These are phyloP conservation scores for Illadopsis cleaveri DNA, from an alignment of 2,113 vertebrate species.

Conservation along the genomic window DNA sequence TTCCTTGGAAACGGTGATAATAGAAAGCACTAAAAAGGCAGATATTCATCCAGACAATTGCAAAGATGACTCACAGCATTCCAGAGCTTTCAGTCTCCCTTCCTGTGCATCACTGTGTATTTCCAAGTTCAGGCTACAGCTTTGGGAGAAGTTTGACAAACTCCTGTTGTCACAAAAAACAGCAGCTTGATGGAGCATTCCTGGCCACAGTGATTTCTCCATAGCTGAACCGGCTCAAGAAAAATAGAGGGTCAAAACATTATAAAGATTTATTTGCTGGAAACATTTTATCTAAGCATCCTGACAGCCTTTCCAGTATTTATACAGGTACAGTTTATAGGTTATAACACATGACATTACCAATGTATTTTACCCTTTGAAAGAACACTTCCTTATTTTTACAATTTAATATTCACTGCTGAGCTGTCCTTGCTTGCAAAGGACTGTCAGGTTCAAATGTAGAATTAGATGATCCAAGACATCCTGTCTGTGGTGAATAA, in stretches of 20 bases:
- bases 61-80: not conserved
- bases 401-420: constrained; percentile 40
- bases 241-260: not conserved
- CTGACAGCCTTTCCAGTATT: constrained; percentile 16
- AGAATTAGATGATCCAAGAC: constrained; percentile 36
- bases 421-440: constrained; percentile 30
- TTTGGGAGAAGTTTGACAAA: not conserved
- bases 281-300: constrained; percentile 6
- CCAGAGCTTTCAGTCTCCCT: not conserved
- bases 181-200: not conserved
- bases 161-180: not conserved
- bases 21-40: not conserved
- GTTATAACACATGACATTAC: constrained; percentile 5
- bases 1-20: not conserved
- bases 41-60: not conserved
- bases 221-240: not conserved
- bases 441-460: constrained; percentile 33
- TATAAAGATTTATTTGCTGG: not conserved
- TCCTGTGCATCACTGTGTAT: not conserved
- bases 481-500: not conserved
- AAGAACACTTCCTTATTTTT: constrained; percentile 13
- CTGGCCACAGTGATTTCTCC: not conserved
- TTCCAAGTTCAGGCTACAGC: not conserved
- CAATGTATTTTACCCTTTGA: not conserved
- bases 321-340: not conserved